Conservation (phyloP, 2,113 vertebrate species). For the Thymallus thymallus region DNA sequence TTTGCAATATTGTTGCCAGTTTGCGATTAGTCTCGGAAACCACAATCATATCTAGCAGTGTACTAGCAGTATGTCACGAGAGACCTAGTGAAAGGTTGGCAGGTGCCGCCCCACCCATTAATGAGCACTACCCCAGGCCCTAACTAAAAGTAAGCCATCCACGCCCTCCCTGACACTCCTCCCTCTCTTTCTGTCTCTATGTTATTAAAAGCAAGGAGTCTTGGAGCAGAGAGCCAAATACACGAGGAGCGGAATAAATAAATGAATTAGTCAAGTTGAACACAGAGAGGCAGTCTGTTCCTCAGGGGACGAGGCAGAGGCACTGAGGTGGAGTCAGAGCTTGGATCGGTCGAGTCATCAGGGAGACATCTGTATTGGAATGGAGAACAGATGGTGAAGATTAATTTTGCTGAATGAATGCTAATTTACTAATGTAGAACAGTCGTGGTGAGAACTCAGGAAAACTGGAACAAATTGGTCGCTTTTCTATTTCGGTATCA, state of each 20-base stretch:
- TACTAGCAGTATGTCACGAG: no score
- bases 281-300: background rate
- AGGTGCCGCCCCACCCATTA: background rate
- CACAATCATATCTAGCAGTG: no score
- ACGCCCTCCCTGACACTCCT: background rate
- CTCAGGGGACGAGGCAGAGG: slow-evolving; percentile 9
- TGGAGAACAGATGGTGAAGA: background rate
- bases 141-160: no score
- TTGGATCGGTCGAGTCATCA: slow-evolving; percentile 35
- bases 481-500: slow-evolving; percentile 6
- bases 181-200: background rate
- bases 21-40: no score
- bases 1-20: no score
- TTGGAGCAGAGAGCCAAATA: slow-evolving; percentile 2
- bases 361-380: slow-evolving; percentile 40
- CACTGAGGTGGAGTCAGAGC: slow-evolving; percentile 34
- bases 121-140: background rate
- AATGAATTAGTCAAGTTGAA: slow-evolving; percentile 41
- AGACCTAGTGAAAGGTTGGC: no score
- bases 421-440: slow-evolving; percentile 34
- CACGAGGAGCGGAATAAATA: slow-evolving; percentile 18
- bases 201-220: slow-evolving; percentile 39
- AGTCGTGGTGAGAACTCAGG: slow-evolving; percentile 16
- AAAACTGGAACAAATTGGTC: slow-evolving; percentile 28
- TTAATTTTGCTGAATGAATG: slow-evolving; percentile 34